Base-by-base conservation (phyloP, 2,113 vertebrate species). In the Tachysurus fulvidraco region DNA sequence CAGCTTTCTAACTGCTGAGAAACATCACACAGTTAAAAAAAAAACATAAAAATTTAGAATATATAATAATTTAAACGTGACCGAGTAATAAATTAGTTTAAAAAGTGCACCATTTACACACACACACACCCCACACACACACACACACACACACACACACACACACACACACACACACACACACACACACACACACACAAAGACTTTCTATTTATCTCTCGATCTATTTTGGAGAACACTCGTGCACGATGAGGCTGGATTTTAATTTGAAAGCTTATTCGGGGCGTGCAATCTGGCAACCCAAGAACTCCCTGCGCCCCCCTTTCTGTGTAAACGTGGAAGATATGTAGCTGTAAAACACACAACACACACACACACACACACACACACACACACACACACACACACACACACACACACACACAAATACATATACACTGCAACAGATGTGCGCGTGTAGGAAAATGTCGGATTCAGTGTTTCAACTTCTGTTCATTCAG, bases 281-380 rank as follows among this genome's bases (percentile, higher is more conserved):
- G 2, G 25, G 17, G 62, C 1, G 1, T 30, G 28, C n/a, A 54
- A 83, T 83, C 82, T 83, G 82, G 82, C 82, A 83, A 83, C 82
- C 65, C 50, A 9, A 13, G n/a, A 8, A n/a, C 82, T 11, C 65
- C 82, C 64, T 0, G 17, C 1, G 65, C 82, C 82, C 82, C 64
- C 82, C 82, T 55, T 57, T 55, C 19, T 41, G 76, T 88, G 87
- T 88, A 88, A 84, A 88, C 87, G 87, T 88, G 87, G 87, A 88
- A 81, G 83, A 62, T 85, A 65, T 84, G 67, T 57, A 64, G 74
- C 82, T 80, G 52, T 46, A 50, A 82, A 19, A 82, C 59, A 64
- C 59, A 25, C 30, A 52, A 17, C 73, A 14, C 73, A 50, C 23
- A 74, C 41, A 46, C 41, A 25, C 36, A 21, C 69, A 21, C 65